phyloP scores from a whole-genome alignment of 1,140 invertebrate species.

The Laodelphax striatellus region DNA sequence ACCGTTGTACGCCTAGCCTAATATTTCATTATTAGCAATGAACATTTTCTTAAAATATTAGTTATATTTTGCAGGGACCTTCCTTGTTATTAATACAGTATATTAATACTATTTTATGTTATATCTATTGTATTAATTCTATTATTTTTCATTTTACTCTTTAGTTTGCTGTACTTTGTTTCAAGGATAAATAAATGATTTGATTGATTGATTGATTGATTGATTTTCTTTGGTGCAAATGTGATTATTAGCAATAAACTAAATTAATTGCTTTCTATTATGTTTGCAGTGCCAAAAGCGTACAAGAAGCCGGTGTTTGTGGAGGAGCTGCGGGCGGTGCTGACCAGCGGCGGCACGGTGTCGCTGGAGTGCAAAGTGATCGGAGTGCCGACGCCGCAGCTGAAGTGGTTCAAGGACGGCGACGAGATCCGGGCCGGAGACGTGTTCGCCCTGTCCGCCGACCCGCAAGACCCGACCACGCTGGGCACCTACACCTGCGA shows the following conservation, averaged over 20 bases:
- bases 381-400: conserved; percentile 67
- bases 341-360: conserved; percentile 70
- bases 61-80: too few species aligned
- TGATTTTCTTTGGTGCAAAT: too few species aligned
- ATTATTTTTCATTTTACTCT: too few species aligned
- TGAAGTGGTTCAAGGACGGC: conserved; percentile 75
- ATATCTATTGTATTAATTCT: too few species aligned
- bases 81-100: too few species aligned
- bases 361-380: conserved; percentile 81
- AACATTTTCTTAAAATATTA: too few species aligned
- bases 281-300: conserved; percentile 63
- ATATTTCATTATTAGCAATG: too few species aligned
- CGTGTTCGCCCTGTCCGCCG: conserved; percentile 71
- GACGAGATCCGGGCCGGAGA: conserved; percentile 79
- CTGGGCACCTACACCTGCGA: conserved; percentile 75
- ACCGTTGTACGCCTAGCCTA: too few species aligned
- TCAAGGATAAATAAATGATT: too few species aligned
- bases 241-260: neutral
- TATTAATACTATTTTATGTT: too few species aligned
- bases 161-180: too few species aligned
- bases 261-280: neutral
- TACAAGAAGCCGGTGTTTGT: conserved; percentile 79
- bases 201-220: too few species aligned
- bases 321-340: conserved; percentile 62
- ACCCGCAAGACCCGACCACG: conserved; percentile 66